Conservation (phyloP, 2,888 invertebrate genomes). For the Eristalis tenax region DNA sequence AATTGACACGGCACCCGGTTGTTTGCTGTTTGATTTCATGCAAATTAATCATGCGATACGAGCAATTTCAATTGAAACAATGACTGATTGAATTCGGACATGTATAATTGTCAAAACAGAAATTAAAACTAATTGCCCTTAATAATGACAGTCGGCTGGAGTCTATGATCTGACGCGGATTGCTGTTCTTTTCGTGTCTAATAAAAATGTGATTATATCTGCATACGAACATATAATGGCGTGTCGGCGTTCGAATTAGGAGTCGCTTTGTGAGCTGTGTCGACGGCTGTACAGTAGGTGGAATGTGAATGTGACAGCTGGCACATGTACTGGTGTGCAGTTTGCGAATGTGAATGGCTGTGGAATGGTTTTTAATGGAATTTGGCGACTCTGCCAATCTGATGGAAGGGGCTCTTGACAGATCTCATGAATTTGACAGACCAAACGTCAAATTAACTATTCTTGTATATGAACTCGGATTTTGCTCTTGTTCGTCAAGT, state of each 20-base stretch:
- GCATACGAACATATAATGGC: background rate
- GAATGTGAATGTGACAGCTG: background rate
- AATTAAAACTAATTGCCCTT: background rate
- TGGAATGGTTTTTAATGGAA: too few species aligned
- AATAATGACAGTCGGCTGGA: background rate
- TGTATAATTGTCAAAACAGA: background rate
- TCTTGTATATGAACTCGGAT: too few species aligned
- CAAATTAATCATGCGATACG: conserved; percentile 1
- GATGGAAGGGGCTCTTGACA: too few species aligned
- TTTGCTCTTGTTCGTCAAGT: too few species aligned
- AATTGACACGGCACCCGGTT: conserved; percentile 2
- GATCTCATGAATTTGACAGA: too few species aligned
- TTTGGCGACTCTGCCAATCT: too few species aligned
- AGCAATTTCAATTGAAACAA: conserved; percentile 7
- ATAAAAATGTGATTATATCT: background rate
- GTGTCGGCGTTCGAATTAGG: background rate
- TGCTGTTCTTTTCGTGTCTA: background rate
- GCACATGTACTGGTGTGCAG: too few species aligned
- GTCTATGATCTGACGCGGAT: background rate
- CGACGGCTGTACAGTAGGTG: background rate
- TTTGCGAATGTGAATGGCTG: too few species aligned
- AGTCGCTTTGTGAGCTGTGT: background rate
- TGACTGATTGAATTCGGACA: background rate
- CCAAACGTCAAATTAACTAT: too few species aligned
- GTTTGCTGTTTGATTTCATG: background rate